Conservation (phyloP, 2,888 invertebrate genomes). For the Corythucha ciliata region DNA sequence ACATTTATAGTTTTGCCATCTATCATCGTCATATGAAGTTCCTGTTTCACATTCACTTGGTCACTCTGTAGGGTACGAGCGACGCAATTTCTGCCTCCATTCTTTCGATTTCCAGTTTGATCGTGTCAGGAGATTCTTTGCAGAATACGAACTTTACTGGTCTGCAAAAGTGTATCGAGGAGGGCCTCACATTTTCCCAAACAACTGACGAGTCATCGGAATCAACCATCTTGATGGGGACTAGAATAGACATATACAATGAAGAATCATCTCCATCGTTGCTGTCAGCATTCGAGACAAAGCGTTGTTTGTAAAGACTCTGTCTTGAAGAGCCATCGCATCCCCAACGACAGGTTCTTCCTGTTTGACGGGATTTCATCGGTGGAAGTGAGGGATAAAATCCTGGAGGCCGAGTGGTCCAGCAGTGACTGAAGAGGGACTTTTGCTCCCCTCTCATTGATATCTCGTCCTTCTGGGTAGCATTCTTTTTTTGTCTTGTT, state of each 20-base stretch:
- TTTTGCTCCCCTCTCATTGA: neutral
- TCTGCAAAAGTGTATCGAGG: conserved; percentile 31
- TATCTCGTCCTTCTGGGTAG: neutral
- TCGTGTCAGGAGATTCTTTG: conserved; percentile 32
- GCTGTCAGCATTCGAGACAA: conserved; percentile 29
- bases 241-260: conserved; percentile 13
- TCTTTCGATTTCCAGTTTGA: conserved; percentile 28
- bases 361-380: too few species aligned
- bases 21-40: conserved; percentile 37
- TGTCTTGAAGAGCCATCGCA: conserved; percentile 35
- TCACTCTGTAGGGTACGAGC: neutral
- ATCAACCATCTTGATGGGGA: conserved; percentile 11
- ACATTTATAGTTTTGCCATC: conserved; percentile 40
- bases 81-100: neutral
- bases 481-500: neutral
- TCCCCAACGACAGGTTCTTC: conserved; percentile 6
- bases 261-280: conserved; percentile 31
- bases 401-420: neutral
- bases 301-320: conserved; percentile 36
- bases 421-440: neutral
- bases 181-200: conserved; percentile 33
- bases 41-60: conserved; percentile 29
- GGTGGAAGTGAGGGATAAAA: neutral
- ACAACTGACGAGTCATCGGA: too few species aligned
- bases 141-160: conserved; percentile 33